Evolutionary conservation across 2,888 invertebrate genomes (phyloP), one percentile per base, ranked within the genome.

Genomic region (Deilephila porcellus): DNA sequence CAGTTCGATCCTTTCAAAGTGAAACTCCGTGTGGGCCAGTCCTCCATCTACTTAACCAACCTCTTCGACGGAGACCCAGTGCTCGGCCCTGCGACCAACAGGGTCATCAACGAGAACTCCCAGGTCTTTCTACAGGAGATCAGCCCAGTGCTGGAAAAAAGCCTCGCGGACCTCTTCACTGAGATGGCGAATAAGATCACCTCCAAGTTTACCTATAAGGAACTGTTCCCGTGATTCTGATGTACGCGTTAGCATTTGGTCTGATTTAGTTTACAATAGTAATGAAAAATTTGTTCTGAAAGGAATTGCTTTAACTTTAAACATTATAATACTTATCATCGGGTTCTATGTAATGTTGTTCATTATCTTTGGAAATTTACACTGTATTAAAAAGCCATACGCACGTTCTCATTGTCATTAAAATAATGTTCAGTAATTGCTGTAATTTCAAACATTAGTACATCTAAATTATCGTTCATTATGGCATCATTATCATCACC

Each of bases 151-250:
- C 84, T 97, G 82, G 97, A 97, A 82, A 89, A 93, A 63, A 95
- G 96, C 20, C 92, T 97, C 63, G 95, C 96, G 3, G 95, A 96
- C 70, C 95, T 96, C 74, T 96, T 97, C 81, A 96, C 96, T 0
- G 95, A 96, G 77, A 96, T 97, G 83, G 96, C 97, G 0, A 97
- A 97, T 82, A 96, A 95, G 86, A 96, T 97, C 76, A 96, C 96
- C 0, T 93, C 95, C 19, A 95, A 95, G 73, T 97, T 97, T 84
- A 96, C 96, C 4, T 97, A 96, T 84, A 95, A 96, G 78, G 97
- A 97, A 92, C 89, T 97, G 73, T 97, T 97, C 84, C 96, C 97
- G 83, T 72, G 73, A 73, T 76, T 56, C 56, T 67, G 52, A 25
- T 25, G 25, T 14, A 11, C 20, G 45, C 45, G 45, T 45, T 67